Evolutionary conservation across 2,797 vertebrate genomes (phyloP).

Genomic region (Hyperoplus lanceolatus): DNA sequence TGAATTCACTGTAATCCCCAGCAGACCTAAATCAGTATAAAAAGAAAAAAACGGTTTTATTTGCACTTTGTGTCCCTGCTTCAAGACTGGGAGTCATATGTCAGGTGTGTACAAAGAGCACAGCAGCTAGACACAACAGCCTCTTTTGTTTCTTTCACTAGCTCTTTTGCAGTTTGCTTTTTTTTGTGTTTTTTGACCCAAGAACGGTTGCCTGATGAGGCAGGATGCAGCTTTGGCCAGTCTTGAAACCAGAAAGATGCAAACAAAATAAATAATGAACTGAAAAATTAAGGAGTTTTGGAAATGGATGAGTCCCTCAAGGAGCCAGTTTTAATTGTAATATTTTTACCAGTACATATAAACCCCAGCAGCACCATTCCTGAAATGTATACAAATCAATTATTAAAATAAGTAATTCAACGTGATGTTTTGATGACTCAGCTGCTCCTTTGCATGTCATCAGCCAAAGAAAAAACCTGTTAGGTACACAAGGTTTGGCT

Average conservation of each 20-base stretch:
- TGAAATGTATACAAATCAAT: not conserved
- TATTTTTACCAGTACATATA: not conserved
- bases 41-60: slow-evolving; percentile 55
- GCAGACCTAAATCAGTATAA: slow-evolving; percentile 31
- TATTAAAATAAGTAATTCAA: not conserved
- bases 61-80: slow-evolving; percentile 58
- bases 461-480: slow-evolving; percentile 9
- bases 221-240: slow-evolving; percentile 4
- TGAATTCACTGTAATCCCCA: slow-evolving; percentile 54
- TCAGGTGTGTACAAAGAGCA: slow-evolving; percentile 74
- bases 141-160: slow-evolving; percentile 51
- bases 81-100: slow-evolving; percentile 74
- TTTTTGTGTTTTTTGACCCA: slow-evolving; percentile 30
- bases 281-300: not conserved
- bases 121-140: slow-evolving; percentile 51
- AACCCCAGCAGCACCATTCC: not conserved
- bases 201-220: slow-evolving; percentile 26
- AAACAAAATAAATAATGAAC: not conserved
- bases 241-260: not conserved
- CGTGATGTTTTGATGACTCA: not conserved
- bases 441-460: slow-evolving; percentile 9
- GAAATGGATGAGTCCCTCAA: not conserved
- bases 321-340: not conserved
- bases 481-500: not conserved
- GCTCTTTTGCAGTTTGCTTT: slow-evolving; percentile 36